These are phyloP conservation scores for Melolontha melolontha DNA, from an alignment of 2,888 invertebrate species.

Conservation along the genomic window DNA sequence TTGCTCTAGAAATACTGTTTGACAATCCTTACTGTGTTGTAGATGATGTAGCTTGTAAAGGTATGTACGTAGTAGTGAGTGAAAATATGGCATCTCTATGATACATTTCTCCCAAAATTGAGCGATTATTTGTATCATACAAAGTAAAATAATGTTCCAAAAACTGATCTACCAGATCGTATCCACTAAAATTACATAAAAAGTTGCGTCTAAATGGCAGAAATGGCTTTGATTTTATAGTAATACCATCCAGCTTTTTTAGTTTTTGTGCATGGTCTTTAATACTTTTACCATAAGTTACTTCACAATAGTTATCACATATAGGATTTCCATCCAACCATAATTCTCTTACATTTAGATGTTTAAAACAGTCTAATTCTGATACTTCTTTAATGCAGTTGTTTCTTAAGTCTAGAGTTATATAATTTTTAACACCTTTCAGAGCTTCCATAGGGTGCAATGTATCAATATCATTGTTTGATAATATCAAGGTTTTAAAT, in stretches of 20 bases:
- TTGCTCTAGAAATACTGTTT: not conserved
- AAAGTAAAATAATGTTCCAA: conserved; percentile 75
- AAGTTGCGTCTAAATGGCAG: conserved; percentile 68
- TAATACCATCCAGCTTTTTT: conserved; percentile 60
- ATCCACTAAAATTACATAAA: conserved; percentile 67
- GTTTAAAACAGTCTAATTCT: conserved; percentile 38
- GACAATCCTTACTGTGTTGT: conserved; percentile 55
- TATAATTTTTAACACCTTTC: conserved; percentile 49
- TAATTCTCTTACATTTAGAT: conserved; percentile 60
- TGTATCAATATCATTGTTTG: conserved; percentile 59
- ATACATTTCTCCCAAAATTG: conserved; percentile 71
- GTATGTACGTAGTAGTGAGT: conserved; percentile 64
- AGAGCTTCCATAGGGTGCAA: conserved; percentile 59
- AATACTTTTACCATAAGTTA: conserved; percentile 71
- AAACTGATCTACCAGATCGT: conserved; percentile 71
- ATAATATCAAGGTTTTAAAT: conserved; percentile 54
- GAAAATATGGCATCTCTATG: conserved; percentile 74
- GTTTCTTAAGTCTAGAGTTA: conserved; percentile 49
- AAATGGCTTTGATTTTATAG: conserved; percentile 26
- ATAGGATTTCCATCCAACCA: conserved; percentile 78
- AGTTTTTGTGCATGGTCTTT: conserved; percentile 69
- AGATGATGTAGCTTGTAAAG: conserved; percentile 56
- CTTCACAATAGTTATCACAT: conserved; percentile 73
- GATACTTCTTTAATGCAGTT: conserved; percentile 45
- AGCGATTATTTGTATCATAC: conserved; percentile 72